Evolutionary conservation across 2,797 vertebrate species (phyloP).

Genomic region (Euphonia xanthogaster): DNA sequence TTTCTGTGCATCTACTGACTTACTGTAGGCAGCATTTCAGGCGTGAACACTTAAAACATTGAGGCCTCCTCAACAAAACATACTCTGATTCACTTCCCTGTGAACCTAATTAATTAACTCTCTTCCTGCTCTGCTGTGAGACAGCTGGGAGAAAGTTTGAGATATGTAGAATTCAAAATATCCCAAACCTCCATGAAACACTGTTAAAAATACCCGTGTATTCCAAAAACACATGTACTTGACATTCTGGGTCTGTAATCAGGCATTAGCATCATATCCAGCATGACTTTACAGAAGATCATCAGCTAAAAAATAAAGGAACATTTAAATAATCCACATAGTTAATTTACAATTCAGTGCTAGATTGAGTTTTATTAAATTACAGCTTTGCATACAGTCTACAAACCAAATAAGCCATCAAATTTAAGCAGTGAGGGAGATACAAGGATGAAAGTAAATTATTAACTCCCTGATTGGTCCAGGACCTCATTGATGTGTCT

Average conservation of each 20-base stretch:
- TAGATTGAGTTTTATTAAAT: neutral
- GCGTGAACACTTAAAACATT: neutral
- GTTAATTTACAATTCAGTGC: neutral
- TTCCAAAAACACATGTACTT: neutral
- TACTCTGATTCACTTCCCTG: neutral
- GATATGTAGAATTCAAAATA: neutral
- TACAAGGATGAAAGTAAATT: neutral
- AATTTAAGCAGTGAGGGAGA: neutral
- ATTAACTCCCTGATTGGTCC: neutral
- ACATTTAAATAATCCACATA: neutral
- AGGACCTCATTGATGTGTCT: neutral
- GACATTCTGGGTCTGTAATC: neutral
- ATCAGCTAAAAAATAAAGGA: neutral
- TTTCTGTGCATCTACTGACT: neutral
- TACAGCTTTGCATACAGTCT: neutral
- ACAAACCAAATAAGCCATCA: neutral
- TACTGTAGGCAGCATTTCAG: neutral
- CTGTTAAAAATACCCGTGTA: neutral
- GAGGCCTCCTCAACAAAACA: neutral
- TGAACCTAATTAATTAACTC: neutral
- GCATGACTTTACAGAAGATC: neutral
- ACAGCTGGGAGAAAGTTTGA: neutral
- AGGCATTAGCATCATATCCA: neutral
- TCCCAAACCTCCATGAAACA: neutral
- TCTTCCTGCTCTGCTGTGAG: neutral